Conservation (phyloP, 1,140 invertebrate genomes). For the Nixonia krombeini region DNA sequence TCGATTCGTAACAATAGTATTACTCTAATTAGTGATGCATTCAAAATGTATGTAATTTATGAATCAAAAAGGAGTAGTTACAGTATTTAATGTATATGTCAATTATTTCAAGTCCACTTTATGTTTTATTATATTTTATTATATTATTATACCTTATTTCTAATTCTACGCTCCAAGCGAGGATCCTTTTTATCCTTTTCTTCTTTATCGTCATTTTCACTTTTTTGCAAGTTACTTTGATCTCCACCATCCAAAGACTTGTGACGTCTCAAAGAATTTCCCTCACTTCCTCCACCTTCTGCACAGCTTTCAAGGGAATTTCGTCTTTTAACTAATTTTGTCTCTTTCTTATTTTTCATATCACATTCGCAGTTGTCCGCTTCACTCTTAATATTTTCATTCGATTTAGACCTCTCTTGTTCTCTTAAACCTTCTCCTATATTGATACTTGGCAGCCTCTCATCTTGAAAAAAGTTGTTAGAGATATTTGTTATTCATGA, state of each 20-base stretch:
- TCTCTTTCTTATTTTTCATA: constrained; percentile 25
- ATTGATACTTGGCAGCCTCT: constrained; percentile 4
- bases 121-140: too few relatives aligned
- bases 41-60: not conserved
- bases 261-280: constrained; percentile 69
- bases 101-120: too few relatives aligned
- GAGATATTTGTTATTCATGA: too few relatives aligned
- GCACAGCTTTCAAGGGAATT: constrained; percentile 74
- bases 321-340: constrained; percentile 67
- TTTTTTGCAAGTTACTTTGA: constrained; percentile 72
- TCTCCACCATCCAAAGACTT: constrained; percentile 76
- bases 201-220: constrained; percentile 67
- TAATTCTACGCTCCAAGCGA: constrained; percentile 76
- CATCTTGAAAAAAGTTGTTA: constrained; percentile 21
- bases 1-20: constrained; percentile 4
- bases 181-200: constrained; percentile 73
- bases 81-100: too few relatives aligned
- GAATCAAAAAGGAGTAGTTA: constrained; percentile 22
- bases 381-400: constrained; percentile 41
- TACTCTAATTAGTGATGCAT: not conserved
- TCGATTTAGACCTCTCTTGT: constrained; percentile 49
- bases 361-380: constrained; percentile 7
- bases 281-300: constrained; percentile 65
- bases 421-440: constrained; percentile 13
- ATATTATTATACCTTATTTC: constrained; percentile 81